Base-by-base conservation (phyloP, 2,113 vertebrate species). In the Malurus alboscapulatus region DNA sequence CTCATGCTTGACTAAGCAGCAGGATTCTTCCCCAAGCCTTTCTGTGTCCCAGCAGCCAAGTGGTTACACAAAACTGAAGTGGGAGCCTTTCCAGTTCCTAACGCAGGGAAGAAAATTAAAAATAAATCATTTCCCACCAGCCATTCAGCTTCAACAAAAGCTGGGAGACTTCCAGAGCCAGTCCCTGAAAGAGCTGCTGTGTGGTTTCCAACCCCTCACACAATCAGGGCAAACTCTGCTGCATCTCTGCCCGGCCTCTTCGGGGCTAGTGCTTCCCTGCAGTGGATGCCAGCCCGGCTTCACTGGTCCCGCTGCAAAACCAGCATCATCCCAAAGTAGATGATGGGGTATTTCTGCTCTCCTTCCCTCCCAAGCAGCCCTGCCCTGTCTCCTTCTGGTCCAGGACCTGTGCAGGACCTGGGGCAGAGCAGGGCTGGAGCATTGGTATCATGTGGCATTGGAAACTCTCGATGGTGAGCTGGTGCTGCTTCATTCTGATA, bases 111-210 rank as follows among this genome's bases (percentile, higher is more conserved):
- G 91, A 94, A 92, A 94, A 96, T 96, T 93, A 93, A 95, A 95
- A 96, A 94, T 94, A 93, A 95, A 96, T 96, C 16, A 93, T 93
- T 96, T 94, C 87, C 88, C 90, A 96, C 80, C 86, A 91, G 88
- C 95, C 92, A 94, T 96, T 96, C 94, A 95, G 88, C 93, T 95
- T 92, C 92, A 94, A 71, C 86, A 96, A 94, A 95, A 96, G 73
- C 89, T 96, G 94, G 80, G 90, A 90, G 68, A 48, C 53, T 88
- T 96, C 92, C 96, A 97, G 94, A 68, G 16, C 73, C 69, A 16
- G 88, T 51, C 79, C 47, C 77, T 96, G 87, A 96, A 96, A 95
- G 92, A 95, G 54, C 91, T 68, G 78, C 92, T 96, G 91, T 95
- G 85, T 90, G 73, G 59, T 87, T 94, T 94, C 92, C 95, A 97